Percentiles rank a stretch among this genome's conserved stretches.
Evolutionary conservation across 2,113 vertebrate species (phyloP).

Genomic region (Smithornis capensis): DNA sequence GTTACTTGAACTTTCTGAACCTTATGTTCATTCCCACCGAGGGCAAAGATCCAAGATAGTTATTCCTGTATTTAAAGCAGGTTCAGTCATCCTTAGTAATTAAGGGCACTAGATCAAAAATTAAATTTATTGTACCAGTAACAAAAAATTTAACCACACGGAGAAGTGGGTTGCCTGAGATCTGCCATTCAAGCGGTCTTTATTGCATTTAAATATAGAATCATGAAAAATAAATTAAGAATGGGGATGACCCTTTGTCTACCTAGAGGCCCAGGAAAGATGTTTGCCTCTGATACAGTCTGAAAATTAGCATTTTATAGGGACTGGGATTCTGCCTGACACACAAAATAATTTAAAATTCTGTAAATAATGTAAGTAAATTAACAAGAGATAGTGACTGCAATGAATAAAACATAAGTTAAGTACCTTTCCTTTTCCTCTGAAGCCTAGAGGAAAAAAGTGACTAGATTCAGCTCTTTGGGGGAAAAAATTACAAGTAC

Average conservation of each 20-base stretch:
- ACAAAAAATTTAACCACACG: background rate
- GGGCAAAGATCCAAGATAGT: conserved; percentile 24
- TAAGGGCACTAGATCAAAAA: conserved; percentile 49
- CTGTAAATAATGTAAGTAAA: conserved; percentile 74
- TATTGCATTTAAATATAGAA: conserved; percentile 56
- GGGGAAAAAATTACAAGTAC: background rate
- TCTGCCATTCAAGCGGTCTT: conserved; percentile 30
- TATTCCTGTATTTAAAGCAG: conserved; percentile 22
- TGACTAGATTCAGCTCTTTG: conserved; percentile 37
- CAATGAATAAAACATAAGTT: conserved; percentile 67
- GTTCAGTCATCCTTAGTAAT: conserved; percentile 25
- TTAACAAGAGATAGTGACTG: conserved; percentile 63
- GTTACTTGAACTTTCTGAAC: conserved; percentile 34
- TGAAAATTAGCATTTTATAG: conserved; percentile 66
- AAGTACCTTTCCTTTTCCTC: conserved; percentile 50
- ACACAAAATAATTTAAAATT: conserved; percentile 67
- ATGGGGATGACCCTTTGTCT: conserved; percentile 47
- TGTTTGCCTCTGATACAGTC: conserved; percentile 56
- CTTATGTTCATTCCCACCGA: background rate
- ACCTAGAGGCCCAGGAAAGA: conserved; percentile 43
- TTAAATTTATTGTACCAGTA: conserved; percentile 23
- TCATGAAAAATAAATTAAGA: conserved; percentile 64
- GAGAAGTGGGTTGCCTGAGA: conserved; percentile 27
- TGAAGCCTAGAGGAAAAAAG: conserved; percentile 40
- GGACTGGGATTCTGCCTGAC: conserved; percentile 44